A percentile compares a stretch with the other conserved stretches of the same genome.
Conservation (phyloP, 2,113 vertebrate genomes). For the Otis tarda region DNA sequence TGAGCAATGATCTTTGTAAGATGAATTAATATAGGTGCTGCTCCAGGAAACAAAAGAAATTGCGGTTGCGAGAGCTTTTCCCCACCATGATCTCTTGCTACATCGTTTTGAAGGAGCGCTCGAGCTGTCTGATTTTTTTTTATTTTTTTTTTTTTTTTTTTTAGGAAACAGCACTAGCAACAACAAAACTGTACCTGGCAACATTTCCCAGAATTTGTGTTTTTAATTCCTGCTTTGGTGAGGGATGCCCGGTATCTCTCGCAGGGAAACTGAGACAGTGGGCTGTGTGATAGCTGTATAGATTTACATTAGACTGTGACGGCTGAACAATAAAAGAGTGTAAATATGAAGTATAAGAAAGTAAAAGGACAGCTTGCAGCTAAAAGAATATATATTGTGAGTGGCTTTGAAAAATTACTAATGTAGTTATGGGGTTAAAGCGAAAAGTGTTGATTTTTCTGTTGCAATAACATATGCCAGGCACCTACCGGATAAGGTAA, state of each 20-base stretch:
- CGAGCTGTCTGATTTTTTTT: constrained; percentile 44
- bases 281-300: constrained; percentile 4
- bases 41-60: constrained; percentile 81
- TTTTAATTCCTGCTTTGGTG: constrained; percentile 25
- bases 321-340: not conserved
- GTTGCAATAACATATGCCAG: constrained; percentile 59
- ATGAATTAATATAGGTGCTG: constrained; percentile 84
- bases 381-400: constrained; percentile 10
- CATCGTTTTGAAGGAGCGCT: constrained; percentile 54
- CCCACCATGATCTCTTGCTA: constrained; percentile 53
- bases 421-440: constrained; percentile 63
- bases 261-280: constrained; percentile 46
- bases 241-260: constrained; percentile 32
- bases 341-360: constrained; percentile 44
- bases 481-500: constrained; percentile 47
- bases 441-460: constrained; percentile 57
- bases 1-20: constrained; percentile 83
- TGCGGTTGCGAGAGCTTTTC: constrained; percentile 63
- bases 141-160: not conserved
- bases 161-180: not conserved
- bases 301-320: constrained; percentile 27
- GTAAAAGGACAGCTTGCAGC: constrained; percentile 51
- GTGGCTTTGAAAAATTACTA: constrained; percentile 59
- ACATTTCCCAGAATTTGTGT: not conserved
- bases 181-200: constrained; percentile 48